Percentiles rank a stretch among this genome's conserved stretches.
Conservation (phyloP, 1,140 invertebrate genomes). For the Trachymyrmex septentrionalis region DNA sequence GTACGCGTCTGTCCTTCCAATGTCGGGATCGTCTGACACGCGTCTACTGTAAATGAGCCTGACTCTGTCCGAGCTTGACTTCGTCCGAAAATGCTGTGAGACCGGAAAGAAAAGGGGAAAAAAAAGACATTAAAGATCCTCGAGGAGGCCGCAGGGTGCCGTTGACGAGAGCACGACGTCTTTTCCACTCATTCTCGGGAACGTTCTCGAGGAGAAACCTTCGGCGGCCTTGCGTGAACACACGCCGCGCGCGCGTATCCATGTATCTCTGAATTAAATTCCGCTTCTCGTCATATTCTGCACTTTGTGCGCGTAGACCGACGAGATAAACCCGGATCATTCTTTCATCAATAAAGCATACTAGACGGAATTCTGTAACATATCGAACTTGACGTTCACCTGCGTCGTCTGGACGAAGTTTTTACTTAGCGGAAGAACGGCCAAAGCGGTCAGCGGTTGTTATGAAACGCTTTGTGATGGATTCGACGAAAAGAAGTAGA, state of each 20-base stretch:
- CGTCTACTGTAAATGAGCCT: constrained; percentile 28
- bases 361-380: background rate
- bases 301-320: constrained; percentile 54
- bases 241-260: constrained; percentile 1
- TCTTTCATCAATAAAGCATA: background rate
- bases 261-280: constrained; percentile 73
- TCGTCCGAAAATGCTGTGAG: constrained; percentile 16
- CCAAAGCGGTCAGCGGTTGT: background rate
- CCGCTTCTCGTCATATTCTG: constrained; percentile 54
- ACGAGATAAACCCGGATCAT: constrained; percentile 20
- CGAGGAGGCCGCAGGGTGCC: constrained; percentile 21
- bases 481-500: background rate
- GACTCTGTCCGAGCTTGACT: constrained; percentile 18
- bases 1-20: constrained; percentile 45
- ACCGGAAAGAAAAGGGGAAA: too few species aligned
- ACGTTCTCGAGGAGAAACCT: background rate
- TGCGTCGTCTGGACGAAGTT: background rate
- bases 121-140: constrained; percentile 32
- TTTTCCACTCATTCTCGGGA: constrained; percentile 8
- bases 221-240: constrained; percentile 54
- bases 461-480: background rate
- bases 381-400: background rate
- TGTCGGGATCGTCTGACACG: constrained; percentile 49
- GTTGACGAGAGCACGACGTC: constrained; percentile 31
- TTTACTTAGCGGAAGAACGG: background rate